Evolutionary conservation across 2,888 invertebrate genomes (phyloP).

Genomic region (Subacronicta megacephala): DNA sequence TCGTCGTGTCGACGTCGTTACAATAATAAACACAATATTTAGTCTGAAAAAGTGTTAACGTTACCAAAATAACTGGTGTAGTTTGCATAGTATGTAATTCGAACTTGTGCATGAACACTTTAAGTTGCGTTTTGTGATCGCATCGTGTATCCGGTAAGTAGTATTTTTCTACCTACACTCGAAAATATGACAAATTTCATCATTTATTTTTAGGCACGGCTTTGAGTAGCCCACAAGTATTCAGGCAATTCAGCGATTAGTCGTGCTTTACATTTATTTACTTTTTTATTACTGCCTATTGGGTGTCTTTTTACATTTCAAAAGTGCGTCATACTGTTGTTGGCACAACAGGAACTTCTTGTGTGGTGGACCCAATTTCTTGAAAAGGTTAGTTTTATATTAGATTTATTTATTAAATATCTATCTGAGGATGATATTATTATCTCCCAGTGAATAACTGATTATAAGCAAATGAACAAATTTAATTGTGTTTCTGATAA

Average conservation of each 20-base stretch:
- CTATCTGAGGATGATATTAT: not conserved
- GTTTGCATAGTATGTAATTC: constrained; percentile 36
- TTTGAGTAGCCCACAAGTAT: constrained; percentile 33
- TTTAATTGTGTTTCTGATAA: constrained; percentile 1
- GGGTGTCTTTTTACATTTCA: constrained; percentile 4
- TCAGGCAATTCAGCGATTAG: constrained; percentile 14
- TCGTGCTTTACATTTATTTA: constrained; percentile 11
- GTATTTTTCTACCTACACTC: constrained; percentile 50
- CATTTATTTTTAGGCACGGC: constrained; percentile 61
- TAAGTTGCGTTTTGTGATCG: constrained; percentile 29
- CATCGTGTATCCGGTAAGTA: constrained; percentile 47
- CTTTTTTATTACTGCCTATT: not conserved
- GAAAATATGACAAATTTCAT: constrained; percentile 55
- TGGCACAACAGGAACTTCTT: constrained; percentile 38
- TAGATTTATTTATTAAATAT: not conserved
- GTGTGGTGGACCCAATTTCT: constrained; percentile 20
- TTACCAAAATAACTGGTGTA: constrained; percentile 29
- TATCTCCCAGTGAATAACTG: constrained; percentile 9
- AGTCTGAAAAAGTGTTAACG: constrained; percentile 21
- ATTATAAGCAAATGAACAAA: constrained; percentile 4
- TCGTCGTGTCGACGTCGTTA: constrained; percentile 22
- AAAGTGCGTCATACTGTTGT: constrained; percentile 36
- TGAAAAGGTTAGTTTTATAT: constrained; percentile 16
- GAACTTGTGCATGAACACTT: constrained; percentile 13
- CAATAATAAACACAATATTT: constrained; percentile 24